Evolutionary conservation across 1,140 invertebrate genomes (phyloP).

Genomic region (Lineus longissimus): DNA sequence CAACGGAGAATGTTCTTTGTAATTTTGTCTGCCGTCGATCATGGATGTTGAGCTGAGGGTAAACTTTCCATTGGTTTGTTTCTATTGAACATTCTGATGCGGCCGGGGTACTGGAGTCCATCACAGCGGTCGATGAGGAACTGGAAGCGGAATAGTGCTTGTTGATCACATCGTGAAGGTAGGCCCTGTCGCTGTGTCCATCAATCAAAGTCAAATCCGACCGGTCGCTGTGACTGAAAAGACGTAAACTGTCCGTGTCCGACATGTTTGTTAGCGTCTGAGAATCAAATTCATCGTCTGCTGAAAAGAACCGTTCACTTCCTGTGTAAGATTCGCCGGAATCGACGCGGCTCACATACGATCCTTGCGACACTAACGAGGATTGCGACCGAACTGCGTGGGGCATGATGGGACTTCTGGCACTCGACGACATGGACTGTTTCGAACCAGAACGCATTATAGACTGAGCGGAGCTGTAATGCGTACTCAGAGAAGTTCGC

Average conservation of each 20-base stretch:
- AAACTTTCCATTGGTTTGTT: too few species aligned
- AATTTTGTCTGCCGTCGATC: too few species aligned
- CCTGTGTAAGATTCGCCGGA: conserved; percentile 3
- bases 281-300: conserved; percentile 10
- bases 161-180: too few species aligned
- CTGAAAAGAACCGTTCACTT: conserved; percentile 19
- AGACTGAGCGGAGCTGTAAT: background rate
- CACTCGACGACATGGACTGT: background rate
- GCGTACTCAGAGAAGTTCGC: background rate
- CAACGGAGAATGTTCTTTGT: background rate
- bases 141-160: too few species aligned
- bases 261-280: background rate
- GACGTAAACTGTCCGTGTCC: background rate
- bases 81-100: too few species aligned
- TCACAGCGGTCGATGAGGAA: too few species aligned
- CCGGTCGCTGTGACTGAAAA: background rate
- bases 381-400: conserved; percentile 14
- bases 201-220: too few species aligned
- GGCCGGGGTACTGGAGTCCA: too few species aligned
- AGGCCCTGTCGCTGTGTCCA: too few species aligned
- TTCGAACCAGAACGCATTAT: background rate
- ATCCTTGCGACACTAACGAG: conserved; percentile 9
- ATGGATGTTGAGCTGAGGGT: too few species aligned
- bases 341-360: conserved; percentile 5
- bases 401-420: conserved; percentile 13